Conservation (phyloP, 1,140 invertebrate species). For the Drosophila neocordata region DNA sequence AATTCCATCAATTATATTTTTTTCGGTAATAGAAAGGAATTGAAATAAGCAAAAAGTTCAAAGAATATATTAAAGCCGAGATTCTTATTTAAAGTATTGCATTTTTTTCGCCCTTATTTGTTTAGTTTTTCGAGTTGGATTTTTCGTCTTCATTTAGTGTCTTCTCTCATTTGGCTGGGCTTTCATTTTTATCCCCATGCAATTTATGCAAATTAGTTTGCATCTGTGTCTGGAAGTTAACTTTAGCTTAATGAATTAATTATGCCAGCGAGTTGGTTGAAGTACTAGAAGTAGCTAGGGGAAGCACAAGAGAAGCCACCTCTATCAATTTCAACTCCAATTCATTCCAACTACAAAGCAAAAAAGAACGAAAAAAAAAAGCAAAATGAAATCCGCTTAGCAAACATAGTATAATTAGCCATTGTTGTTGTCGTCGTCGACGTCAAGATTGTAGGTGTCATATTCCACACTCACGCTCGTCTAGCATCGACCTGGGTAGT, state of each 20-base stretch:
- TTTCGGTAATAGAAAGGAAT: not conserved
- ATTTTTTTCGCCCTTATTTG: not conserved
- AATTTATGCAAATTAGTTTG: constrained; percentile 52
- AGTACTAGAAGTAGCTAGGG: constrained; percentile 14
- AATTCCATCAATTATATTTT: not conserved
- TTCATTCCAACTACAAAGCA: constrained; percentile 13
- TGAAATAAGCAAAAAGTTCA: not conserved
- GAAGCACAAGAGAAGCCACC: constrained; percentile 3
- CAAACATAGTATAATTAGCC: constrained; percentile 67
- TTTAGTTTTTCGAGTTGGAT: not conserved
- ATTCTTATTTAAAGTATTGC: not conserved
- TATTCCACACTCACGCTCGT: constrained; percentile 23
- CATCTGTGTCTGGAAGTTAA: constrained; percentile 48
- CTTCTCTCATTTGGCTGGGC: not conserved
- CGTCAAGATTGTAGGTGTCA: constrained; percentile 38
- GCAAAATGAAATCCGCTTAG: constrained; percentile 71
- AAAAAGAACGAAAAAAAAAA: constrained; percentile 8
- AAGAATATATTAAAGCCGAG: not conserved
- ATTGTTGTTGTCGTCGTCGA: constrained; percentile 8
- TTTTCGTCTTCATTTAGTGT: constrained; percentile 16
- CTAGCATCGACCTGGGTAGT: constrained; percentile 23
- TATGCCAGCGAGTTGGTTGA: not conserved
- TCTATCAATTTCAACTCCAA: constrained; percentile 2
- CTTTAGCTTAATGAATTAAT: constrained; percentile 37
- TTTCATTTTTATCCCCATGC: constrained; percentile 27